Conservation (phyloP, 2,113 vertebrate species). For the Gallinago jamesoni region DNA sequence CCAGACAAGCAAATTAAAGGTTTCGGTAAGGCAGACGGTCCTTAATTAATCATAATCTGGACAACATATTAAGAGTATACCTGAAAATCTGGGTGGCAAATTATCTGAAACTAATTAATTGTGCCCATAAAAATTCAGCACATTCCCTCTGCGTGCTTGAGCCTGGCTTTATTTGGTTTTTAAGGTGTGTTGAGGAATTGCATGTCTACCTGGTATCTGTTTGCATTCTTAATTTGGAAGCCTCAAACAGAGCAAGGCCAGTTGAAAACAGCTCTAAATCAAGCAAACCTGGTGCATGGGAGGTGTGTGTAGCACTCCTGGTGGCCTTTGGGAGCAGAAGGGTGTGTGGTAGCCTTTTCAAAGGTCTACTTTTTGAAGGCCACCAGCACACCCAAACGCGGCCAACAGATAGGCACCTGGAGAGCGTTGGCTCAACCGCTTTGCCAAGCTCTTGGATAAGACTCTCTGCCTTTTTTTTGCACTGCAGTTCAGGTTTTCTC, state of each 20-base stretch:
- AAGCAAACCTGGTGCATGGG: background rate
- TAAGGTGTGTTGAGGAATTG: background rate
- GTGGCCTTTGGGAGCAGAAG: background rate
- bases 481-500: background rate
- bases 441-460: background rate
- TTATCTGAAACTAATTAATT: conserved; percentile 42
- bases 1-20: conserved; percentile 46
- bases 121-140: background rate
- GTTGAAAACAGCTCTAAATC: background rate
- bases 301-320: background rate
- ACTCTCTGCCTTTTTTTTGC: background rate
- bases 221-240: background rate
- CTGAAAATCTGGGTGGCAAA: background rate
- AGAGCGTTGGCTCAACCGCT: background rate
- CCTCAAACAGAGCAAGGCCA: background rate
- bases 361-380: background rate
- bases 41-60: conserved; percentile 31
- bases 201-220: background rate
- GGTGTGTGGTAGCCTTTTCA: background rate
- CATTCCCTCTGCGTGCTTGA: background rate
- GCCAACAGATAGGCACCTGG: background rate
- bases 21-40: background rate
- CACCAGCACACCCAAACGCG: too few relatives aligned
- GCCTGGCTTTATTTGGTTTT: background rate
- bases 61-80: background rate